phyloP scores from a whole-genome alignment of 2,113 vertebrate genomes.

The Callospermophilus lateralis region DNA sequence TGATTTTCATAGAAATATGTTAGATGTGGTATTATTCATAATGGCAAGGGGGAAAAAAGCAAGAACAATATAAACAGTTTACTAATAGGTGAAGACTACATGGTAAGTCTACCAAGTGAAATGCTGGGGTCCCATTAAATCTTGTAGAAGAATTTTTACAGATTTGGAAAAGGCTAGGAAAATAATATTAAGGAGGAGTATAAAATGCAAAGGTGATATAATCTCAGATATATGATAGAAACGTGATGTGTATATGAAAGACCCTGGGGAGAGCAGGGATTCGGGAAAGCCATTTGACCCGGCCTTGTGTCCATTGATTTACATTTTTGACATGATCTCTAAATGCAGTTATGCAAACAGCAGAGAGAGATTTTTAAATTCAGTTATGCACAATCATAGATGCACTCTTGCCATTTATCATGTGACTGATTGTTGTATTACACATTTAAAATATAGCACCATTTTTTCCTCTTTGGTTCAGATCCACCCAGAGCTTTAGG shows the following conservation, averaged over 20 bases:
- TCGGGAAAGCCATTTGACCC: not conserved
- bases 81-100: not conserved
- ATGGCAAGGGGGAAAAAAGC: too few relatives aligned
- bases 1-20: constrained; percentile 43
- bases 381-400: not conserved
- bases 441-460: not conserved
- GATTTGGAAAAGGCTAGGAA: not conserved
- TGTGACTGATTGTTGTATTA: not conserved
- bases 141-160: not conserved
- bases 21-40: constrained; percentile 34
- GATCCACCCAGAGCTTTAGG: not conserved
- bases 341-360: not conserved
- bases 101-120: not conserved
- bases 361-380: not conserved
- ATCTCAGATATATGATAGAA: not conserved
- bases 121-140: not conserved
- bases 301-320: not conserved
- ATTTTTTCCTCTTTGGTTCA: not conserved
- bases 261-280: not conserved
- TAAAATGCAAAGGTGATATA: not conserved
- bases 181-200: constrained; percentile 3
- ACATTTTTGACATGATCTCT: constrained; percentile 13
- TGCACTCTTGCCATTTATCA: not conserved
- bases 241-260: not conserved
- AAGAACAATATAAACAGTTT: not conserved